Conservation (phyloP, 2,888 invertebrate genomes). For the Phanerotoma sp. region DNA sequence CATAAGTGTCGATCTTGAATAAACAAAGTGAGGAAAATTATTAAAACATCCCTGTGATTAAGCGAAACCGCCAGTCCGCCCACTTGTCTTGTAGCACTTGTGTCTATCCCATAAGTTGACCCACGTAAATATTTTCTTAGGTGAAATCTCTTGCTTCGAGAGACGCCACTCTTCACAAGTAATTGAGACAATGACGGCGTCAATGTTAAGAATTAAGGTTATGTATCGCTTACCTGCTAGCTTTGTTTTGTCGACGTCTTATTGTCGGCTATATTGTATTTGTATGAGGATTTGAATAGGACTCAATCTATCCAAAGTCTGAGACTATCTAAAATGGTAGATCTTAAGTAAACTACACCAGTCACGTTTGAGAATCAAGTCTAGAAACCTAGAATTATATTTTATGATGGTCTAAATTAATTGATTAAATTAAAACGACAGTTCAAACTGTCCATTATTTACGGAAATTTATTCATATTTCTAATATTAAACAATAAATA, state of each 20-base stretch:
- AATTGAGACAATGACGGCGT: constrained; percentile 36
- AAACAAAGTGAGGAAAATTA: constrained; percentile 25
- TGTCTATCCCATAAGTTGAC: constrained; percentile 7
- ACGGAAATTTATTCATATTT: too few relatives aligned
- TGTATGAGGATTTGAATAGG: not conserved
- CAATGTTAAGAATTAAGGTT: constrained; percentile 26
- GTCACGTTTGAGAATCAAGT: too few relatives aligned
- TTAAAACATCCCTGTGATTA: constrained; percentile 20
- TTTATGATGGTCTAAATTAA: too few relatives aligned
- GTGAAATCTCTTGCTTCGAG: constrained; percentile 11
- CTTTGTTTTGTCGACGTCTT: constrained; percentile 26
- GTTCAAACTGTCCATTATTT: too few relatives aligned
- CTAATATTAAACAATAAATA: too few relatives aligned
- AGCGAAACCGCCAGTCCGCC: constrained; percentile 2
- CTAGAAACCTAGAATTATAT: too few relatives aligned
- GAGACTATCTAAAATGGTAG: too few relatives aligned
- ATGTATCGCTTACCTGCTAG: constrained; percentile 35
- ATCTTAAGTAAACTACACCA: too few relatives aligned
- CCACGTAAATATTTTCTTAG: constrained; percentile 46
- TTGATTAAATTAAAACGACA: too few relatives aligned
- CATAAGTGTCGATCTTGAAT: constrained; percentile 14
- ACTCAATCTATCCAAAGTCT: too few relatives aligned
- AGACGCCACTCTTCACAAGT: constrained; percentile 1
- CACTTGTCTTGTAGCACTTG: not conserved
- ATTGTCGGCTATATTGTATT: not conserved